Conservation (phyloP, 1,140 invertebrate species). For the Oedothorax gibbosus region DNA sequence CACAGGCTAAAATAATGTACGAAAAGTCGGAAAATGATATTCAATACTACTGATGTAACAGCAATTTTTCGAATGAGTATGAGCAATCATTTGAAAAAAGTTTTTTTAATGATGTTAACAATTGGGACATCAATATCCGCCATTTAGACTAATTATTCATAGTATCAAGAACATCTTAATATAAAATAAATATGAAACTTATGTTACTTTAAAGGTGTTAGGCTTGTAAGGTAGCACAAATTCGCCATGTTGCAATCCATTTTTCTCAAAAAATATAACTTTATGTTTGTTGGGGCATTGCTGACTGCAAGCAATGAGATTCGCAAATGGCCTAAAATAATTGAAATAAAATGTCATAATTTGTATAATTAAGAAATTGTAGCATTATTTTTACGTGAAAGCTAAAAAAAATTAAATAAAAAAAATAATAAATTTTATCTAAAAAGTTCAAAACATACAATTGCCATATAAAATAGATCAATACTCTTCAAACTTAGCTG, state of each 20-base stretch:
- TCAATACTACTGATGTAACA: too few relatives aligned
- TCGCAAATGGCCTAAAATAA: constrained; percentile 76
- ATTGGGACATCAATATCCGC: too few relatives aligned
- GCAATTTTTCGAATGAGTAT: too few relatives aligned
- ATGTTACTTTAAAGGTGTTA: constrained; percentile 61
- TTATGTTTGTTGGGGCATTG: constrained; percentile 76
- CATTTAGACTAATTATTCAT: too few relatives aligned
- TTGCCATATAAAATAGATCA: too few relatives aligned
- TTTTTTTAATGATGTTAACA: too few relatives aligned
- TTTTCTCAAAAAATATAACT: constrained; percentile 91
- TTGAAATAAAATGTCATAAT: background rate
- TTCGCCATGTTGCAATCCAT: constrained; percentile 88
- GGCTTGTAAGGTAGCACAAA: constrained; percentile 78
- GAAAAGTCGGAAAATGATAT: too few relatives aligned
- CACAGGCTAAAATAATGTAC: too few relatives aligned
- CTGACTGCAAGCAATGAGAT: constrained; percentile 81
- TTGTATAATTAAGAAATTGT: background rate
- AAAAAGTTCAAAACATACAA: too few relatives aligned
- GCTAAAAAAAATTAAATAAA: background rate
- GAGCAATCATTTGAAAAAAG: background rate
- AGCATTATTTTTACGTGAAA: background rate
- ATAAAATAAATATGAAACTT: background rate
- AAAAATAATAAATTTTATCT: too few relatives aligned
- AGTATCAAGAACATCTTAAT: background rate
- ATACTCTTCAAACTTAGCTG: too few relatives aligned